Evolutionary conservation across 1,140 invertebrate genomes (phyloP).

Genomic region (Drosophila lacertosa): DNA sequence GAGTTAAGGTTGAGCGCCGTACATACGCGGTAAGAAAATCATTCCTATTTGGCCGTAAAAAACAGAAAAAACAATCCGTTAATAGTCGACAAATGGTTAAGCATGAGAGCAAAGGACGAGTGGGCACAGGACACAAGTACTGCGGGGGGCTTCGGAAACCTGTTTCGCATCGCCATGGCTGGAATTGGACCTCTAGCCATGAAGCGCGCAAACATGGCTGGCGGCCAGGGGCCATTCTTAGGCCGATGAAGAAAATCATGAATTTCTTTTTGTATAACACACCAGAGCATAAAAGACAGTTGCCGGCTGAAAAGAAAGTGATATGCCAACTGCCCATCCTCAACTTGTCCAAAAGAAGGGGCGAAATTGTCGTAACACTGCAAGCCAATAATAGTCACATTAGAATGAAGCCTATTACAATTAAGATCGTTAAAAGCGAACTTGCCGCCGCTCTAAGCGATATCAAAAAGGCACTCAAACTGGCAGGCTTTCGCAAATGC

Average conservation of each 20-base stretch:
- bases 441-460: conserved; percentile 44
- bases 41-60: too few species aligned
- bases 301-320: conserved; percentile 19
- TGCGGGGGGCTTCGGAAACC: conserved; percentile 41
- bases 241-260: conserved; percentile 72
- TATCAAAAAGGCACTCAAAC: conserved; percentile 65
- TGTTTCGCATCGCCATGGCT: conserved; percentile 70
- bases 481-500: conserved; percentile 66
- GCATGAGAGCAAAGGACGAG: too few species aligned
- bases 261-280: conserved; percentile 63
- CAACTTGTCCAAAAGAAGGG: conserved; percentile 68
- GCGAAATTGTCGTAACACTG: conserved; percentile 67
- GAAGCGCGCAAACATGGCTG: conserved; percentile 58
- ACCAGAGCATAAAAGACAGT: conserved; percentile 22
- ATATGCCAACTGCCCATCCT: conserved; percentile 47
- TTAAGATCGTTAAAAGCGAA: conserved; percentile 68
- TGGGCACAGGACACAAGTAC: conserved; percentile 54
- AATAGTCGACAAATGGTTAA: too few species aligned
- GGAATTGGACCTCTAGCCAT: conserved; percentile 62
- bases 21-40: too few species aligned
- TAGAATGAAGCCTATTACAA: conserved; percentile 64
- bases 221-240: conserved; percentile 69
- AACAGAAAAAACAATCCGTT: too few species aligned
- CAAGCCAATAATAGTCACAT: conserved; percentile 34
- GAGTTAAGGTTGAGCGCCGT: too few species aligned